Conservation (phyloP, 2,797 vertebrate species). For the Pangasius djambal region DNA sequence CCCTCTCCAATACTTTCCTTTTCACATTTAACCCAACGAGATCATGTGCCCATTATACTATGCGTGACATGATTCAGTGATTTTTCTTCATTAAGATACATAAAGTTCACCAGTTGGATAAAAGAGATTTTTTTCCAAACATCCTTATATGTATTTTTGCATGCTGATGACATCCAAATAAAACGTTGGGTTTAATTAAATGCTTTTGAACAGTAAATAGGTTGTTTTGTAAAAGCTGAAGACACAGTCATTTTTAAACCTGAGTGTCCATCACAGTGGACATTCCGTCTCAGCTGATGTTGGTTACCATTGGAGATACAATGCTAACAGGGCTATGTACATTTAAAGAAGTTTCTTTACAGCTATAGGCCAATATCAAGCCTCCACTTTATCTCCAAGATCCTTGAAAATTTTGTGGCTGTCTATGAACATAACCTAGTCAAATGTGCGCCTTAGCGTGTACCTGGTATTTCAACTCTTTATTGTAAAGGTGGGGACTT, state of each 20-base stretch:
- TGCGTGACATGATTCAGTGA: neutral
- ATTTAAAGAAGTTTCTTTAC: too few species aligned
- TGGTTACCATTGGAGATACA: too few species aligned
- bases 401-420: too few species aligned
- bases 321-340: too few species aligned
- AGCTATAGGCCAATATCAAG: neutral
- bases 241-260: too few species aligned
- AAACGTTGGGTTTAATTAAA: neutral
- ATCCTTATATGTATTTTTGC: neutral
- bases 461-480: too few species aligned
- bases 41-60: too few species aligned
- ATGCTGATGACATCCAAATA: neutral
- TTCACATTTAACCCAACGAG: neutral
- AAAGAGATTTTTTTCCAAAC: neutral
- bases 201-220: too few species aligned
- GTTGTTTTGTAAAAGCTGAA: too few species aligned
- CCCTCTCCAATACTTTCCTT: neutral
- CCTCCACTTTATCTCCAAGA: too few species aligned
- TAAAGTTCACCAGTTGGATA: neutral
- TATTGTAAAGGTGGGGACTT: neutral
- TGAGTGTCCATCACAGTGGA: too few species aligned
- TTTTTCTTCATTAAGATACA: neutral
- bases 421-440: neutral
- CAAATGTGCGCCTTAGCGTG: neutral
- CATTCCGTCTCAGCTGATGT: too few species aligned